Base-by-base conservation (phyloP, 2,888 invertebrate genomes). In the Galerucella pusilla region DNA sequence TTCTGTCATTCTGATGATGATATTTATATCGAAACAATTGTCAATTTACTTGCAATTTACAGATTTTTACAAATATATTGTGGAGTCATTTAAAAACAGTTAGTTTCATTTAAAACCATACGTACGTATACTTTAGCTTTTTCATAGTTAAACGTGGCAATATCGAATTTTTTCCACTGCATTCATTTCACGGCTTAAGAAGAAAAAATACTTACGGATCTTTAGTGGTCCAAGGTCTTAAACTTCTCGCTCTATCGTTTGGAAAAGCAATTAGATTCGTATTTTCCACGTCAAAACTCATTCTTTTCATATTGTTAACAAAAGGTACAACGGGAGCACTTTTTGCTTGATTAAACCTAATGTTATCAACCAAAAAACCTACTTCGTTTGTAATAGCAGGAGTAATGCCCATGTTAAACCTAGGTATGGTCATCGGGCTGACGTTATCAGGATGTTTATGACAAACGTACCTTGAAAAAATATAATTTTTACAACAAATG, bases 191-290 rank as follows among this genome's bases (percentile, higher is more conserved):
- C 20, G 20, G 20, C 20, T 20, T 20, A 0, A 20, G 20, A 20
- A 1, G 20, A 20, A 67, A 60, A 12, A 4, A 52, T 42, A 68
- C 78, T 78, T 78, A 83, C 83, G 80, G 80, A 59, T 65, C 70
- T 25, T 74, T 49, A 60, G 69, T 77, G 74, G 74, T 83, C 83
- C 85, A 87, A 0, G 86, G 86, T 61, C 85, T 79, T 57, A 87
- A 71, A 4, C 81, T 80, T 57, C 77, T 77, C 0, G 84, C 83
- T 71, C 81, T 81, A 73, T 88, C 88, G 74, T 88, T 88, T 5
- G 88, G 88, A 79, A 87, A 88, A 12, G 87, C 87, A 20, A 88
- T 82, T 12, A 85, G 49, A n/a, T 80, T 79, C 20, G 74, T 72
- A 52, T 81, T 79, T 14, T 80, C 76, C 28, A 80, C 79, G 10